Evolutionary conservation across 2,797 vertebrate genomes (phyloP).

Genomic region (Rhynchonycteris naso): DNA sequence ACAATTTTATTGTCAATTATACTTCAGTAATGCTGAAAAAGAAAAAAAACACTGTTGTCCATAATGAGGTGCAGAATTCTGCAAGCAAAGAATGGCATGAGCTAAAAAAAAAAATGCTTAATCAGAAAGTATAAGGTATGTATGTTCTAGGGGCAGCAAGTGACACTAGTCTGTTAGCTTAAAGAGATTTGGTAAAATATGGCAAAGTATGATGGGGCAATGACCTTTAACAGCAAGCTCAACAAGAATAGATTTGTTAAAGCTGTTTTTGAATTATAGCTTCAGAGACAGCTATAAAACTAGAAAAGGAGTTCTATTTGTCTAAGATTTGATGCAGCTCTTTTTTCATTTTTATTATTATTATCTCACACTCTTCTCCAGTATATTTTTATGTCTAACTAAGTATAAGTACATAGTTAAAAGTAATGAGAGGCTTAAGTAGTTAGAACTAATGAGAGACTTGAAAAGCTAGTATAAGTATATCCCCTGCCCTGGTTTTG

Average conservation of each 20-base stretch:
- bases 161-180: background rate
- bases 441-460: background rate
- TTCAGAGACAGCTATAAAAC: background rate
- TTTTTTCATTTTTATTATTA: background rate
- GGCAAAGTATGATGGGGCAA: background rate
- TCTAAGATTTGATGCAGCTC: background rate
- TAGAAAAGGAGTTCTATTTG: constrained; percentile 18
- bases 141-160: background rate
- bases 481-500: background rate
- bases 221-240: background rate
- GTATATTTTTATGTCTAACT: background rate
- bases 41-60: background rate
- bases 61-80: background rate
- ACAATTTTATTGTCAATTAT: background rate
- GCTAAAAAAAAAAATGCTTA: background rate
- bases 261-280: background rate
- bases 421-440: background rate
- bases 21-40: background rate
- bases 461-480: background rate
- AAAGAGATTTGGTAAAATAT: background rate
- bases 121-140: background rate
- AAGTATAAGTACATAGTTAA: too few relatives aligned
- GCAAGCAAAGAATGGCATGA: background rate
- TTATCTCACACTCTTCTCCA: background rate
- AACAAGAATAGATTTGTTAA: constrained; percentile 25